Percentiles rank a stretch among this genome's conserved stretches.
phyloP scores from a whole-genome alignment of 2,113 vertebrate genomes.

The Progne subis region DNA sequence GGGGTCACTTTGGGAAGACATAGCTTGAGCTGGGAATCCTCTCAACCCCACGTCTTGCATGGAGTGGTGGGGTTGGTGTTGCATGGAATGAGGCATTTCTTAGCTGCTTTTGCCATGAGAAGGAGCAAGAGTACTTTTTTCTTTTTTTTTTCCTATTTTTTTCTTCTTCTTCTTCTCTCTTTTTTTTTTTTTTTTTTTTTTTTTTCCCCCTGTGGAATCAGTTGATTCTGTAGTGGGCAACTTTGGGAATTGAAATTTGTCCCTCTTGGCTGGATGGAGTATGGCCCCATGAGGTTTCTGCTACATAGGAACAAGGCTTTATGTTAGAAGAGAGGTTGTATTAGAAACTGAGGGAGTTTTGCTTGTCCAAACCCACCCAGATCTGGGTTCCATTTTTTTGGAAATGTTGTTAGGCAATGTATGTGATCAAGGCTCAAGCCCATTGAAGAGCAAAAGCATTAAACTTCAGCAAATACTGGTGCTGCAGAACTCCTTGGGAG shows the following conservation, averaged over 20 bases:
- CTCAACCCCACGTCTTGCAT: background rate
- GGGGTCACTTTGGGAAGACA: background rate
- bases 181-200: no score
- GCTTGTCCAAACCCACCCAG: background rate
- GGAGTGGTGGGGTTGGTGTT: background rate
- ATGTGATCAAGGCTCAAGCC: background rate
- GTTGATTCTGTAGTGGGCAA: background rate
- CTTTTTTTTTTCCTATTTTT: no score
- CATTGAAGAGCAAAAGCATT: background rate
- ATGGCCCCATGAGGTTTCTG: rapidly evolving
- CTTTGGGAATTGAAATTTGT: background rate
- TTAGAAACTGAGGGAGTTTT: background rate
- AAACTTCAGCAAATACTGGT: background rate
- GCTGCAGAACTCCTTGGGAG: background rate
- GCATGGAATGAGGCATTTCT: background rate
- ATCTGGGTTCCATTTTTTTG: background rate
- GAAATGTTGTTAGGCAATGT: rapidly evolving
- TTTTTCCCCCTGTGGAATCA: rapidly evolving
- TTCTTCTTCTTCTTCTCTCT: no score
- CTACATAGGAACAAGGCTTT: background rate
- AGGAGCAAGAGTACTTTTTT: background rate
- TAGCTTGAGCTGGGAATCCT: background rate
- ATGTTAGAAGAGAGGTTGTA: background rate
- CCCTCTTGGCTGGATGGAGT: background rate
- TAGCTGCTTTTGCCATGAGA: background rate